Conservation (phyloP, 2,113 vertebrate species). For the Trachemys scripta region DNA sequence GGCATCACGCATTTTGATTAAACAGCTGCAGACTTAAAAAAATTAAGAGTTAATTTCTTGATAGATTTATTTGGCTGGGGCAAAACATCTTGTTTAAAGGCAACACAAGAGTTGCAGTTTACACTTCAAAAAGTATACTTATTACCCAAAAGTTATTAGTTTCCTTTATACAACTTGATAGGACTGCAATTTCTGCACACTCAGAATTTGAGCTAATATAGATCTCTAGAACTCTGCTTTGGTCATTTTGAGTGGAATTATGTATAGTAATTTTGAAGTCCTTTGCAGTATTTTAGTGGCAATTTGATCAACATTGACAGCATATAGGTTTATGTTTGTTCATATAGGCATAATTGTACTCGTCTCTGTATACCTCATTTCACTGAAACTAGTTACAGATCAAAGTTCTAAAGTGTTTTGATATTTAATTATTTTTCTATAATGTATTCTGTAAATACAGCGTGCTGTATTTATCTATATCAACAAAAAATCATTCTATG, state of each 20-base stretch:
- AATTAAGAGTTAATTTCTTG: constrained; percentile 8
- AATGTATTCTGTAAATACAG: not conserved
- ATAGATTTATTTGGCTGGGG: not conserved
- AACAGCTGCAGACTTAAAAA: constrained; percentile 29
- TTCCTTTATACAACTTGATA: not conserved
- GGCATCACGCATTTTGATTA: constrained; percentile 45
- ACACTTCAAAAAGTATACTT: not conserved
- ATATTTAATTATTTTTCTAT: not conserved
- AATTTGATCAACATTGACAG: constrained; percentile 67
- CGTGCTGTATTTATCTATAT: not conserved
- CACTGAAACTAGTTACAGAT: not conserved
- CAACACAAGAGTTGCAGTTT: not conserved
- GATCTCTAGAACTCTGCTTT: not conserved
- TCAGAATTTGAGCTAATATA: not conserved
- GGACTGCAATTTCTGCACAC: not conserved
- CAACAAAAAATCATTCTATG: not conserved
- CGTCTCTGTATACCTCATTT: constrained; percentile 59
- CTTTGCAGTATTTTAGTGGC: not conserved
- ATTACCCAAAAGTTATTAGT: not conserved
- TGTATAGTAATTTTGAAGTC: not conserved
- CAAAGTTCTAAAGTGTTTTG: not conserved
- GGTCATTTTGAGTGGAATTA: not conserved
- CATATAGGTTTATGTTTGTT: constrained; percentile 8
- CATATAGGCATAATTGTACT: constrained; percentile 48
- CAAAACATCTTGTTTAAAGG: not conserved